Conservation (phyloP, 2,113 vertebrate genomes). For the Oenanthe melanoleuca region DNA sequence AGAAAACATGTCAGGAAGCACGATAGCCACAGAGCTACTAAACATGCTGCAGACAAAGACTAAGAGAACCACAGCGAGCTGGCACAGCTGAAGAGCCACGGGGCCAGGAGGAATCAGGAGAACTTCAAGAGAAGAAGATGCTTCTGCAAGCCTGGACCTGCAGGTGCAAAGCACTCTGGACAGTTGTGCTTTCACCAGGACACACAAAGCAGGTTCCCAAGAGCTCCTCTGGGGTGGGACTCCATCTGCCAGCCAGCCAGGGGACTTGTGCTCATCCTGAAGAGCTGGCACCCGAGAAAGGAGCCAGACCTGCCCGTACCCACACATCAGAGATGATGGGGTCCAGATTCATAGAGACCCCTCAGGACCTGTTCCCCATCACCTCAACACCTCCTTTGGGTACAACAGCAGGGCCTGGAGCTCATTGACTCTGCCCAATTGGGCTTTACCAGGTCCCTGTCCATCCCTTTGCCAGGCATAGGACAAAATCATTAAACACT, state of each 20-base stretch:
- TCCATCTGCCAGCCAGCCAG: not conserved
- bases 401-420: not conserved
- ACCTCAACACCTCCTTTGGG: not conserved
- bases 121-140: not conserved
- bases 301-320: accelerated
- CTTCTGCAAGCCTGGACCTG: accelerated
- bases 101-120: not conserved
- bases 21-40: not conserved
- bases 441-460: not conserved
- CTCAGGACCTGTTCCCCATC: not conserved
- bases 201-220: not conserved
- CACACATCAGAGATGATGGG: not conserved
- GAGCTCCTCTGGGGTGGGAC: not conserved
- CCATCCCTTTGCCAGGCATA: not conserved
- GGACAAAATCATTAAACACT: not conserved
- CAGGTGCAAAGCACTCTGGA: accelerated
- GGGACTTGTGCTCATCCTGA: not conserved
- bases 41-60: not conserved
- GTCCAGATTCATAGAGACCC: not conserved
- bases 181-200: not conserved
- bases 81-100: accelerated
- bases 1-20: slow-evolving; percentile 10
- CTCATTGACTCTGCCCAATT: accelerated
- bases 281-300: not conserved
- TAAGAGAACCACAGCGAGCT: accelerated